phyloP scores from a whole-genome alignment of 2,797 vertebrate species.

The Macropodus opercularis region DNA sequence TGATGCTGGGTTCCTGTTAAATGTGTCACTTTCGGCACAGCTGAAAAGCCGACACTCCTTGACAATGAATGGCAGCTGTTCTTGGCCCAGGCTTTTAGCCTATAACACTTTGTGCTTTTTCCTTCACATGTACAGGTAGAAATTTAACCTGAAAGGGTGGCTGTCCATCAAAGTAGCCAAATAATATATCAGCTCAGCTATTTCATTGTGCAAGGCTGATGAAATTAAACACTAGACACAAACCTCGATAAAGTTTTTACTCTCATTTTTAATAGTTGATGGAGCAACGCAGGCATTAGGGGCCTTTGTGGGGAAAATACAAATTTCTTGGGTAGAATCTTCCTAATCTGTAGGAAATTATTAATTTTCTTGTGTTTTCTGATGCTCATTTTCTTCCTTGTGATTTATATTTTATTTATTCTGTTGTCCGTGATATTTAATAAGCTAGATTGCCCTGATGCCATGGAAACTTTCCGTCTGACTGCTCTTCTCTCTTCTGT shows the following conservation, averaged over 20 bases:
- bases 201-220: not conserved
- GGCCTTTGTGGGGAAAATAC: not conserved
- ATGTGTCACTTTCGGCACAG: too few relatives aligned
- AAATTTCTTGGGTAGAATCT: not conserved
- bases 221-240: not conserved
- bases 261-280: not conserved
- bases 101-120: too few relatives aligned
- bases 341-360: not conserved
- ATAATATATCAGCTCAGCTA: not conserved
- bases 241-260: not conserved
- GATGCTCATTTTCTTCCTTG: not conserved
- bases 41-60: too few relatives aligned
- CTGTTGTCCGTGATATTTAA: not conserved
- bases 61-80: too few relatives aligned
- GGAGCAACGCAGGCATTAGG: not conserved
- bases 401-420: not conserved
- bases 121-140: not conserved
- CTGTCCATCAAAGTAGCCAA: not conserved
- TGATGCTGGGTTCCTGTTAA: too few relatives aligned
- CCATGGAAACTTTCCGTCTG: slow-evolving; percentile 30
- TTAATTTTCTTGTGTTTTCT: not conserved
- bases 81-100: too few relatives aligned
- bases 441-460: not conserved
- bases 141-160: not conserved
- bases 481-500: slow-evolving; percentile 34